Evolutionary conservation across 2,113 vertebrate species (phyloP).

Genomic region (Psettodes erumei): DNA sequence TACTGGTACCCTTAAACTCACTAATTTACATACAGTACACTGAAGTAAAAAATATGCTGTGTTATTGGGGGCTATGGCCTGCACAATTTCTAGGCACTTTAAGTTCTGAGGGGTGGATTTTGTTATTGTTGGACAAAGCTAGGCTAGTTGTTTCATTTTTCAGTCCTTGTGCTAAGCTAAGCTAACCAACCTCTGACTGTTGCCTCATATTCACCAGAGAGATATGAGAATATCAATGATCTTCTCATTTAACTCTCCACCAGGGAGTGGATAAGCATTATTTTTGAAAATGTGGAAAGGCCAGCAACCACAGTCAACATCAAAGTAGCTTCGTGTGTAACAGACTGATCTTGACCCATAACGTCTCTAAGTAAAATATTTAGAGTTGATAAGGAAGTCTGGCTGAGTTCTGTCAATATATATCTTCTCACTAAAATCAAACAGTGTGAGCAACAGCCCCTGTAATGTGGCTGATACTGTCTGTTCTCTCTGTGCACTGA

Average conservation of each 20-base stretch:
- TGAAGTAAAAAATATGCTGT: not conserved
- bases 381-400: conserved; percentile 60
- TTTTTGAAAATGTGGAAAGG: no score
- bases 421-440: conserved; percentile 61
- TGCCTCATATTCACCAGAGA: not conserved
- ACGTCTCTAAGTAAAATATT: conserved; percentile 36
- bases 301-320: not conserved
- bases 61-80: not conserved
- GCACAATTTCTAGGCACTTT: not conserved
- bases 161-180: no score
- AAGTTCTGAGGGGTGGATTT: not conserved
- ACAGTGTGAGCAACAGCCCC: conserved; percentile 62
- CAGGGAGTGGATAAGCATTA: not conserved
- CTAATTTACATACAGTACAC: not conserved
- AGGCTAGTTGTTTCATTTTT: no score
- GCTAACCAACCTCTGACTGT: no score
- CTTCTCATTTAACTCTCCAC: not conserved
- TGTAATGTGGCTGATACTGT: conserved; percentile 79
- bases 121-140: no score
- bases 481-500: conserved; percentile 82
- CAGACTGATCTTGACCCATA: not conserved
- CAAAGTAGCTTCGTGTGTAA: not conserved
- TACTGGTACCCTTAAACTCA: not conserved
- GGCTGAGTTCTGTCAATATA: conserved; percentile 69
- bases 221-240: not conserved